phyloP scores from a whole-genome alignment of 2,113 vertebrate species.

The Rhadina sibilatrix region DNA sequence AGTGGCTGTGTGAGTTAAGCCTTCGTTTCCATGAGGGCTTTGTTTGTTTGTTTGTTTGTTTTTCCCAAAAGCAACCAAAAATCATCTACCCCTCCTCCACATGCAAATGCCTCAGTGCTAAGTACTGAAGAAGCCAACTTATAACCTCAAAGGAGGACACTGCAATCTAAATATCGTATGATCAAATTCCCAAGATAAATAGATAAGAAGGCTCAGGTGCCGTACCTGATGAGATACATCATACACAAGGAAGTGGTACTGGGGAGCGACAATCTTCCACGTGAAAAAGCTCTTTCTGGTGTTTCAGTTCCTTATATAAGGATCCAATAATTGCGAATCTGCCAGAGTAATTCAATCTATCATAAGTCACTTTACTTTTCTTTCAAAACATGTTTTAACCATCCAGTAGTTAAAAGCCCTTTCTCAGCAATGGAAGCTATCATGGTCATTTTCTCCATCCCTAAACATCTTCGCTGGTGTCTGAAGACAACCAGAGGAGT shows the following conservation, averaged over 20 bases:
- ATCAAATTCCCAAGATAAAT: neutral
- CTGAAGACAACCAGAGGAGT: neutral
- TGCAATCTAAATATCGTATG: neutral
- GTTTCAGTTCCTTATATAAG: neutral
- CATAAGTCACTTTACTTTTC: neutral
- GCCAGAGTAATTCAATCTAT: neutral
- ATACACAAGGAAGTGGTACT: neutral
- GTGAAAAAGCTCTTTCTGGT: neutral
- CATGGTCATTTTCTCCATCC: neutral
- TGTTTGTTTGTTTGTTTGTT: neutral
- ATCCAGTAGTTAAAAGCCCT: neutral
- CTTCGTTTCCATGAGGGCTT: neutral
- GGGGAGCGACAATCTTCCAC: neutral
- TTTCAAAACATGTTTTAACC: neutral
- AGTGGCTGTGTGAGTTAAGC: neutral
- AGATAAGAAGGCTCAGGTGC: neutral
- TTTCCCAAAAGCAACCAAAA: neutral
- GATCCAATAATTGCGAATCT: neutral
- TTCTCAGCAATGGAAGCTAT: neutral
- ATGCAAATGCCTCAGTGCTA: neutral
- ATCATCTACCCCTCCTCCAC: neutral
- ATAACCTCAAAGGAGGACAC: neutral
- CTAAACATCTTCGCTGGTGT: fast-evolving
- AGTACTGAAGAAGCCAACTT: neutral
- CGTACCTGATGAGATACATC: neutral